Percentiles rank a stretch among this genome's conserved stretches.
Evolutionary conservation across 2,113 vertebrate genomes (phyloP).

Genomic region (Semnornis frantzii): DNA sequence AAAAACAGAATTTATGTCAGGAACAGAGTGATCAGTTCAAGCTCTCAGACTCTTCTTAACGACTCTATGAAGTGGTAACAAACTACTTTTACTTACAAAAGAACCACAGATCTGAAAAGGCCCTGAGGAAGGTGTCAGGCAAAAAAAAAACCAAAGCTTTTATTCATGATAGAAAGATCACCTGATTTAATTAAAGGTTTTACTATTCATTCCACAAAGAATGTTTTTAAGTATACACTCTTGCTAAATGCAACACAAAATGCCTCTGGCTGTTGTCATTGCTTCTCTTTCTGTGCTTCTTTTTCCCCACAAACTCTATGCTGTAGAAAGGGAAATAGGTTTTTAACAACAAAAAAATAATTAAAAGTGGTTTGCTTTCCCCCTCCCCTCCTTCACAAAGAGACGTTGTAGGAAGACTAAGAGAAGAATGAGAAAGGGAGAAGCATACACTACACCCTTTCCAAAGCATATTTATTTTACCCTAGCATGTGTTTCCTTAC

Average conservation of each 20-base stretch:
- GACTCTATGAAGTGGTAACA: not conserved
- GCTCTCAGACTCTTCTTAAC: not conserved
- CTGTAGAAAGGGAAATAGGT: not conserved
- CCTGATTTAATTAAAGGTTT: not conserved
- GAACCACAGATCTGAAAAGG: not conserved
- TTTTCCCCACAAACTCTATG: not conserved
- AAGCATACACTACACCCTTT: not conserved
- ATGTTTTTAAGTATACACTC: not conserved
- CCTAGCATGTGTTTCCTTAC: not conserved
- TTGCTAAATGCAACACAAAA: not conserved
- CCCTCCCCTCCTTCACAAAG: not conserved
- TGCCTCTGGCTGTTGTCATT: not conserved
- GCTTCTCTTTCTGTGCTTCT: not conserved
- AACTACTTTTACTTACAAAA: not conserved
- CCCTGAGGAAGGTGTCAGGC: not conserved
- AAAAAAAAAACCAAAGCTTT: not conserved
- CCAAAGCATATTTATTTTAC: slow-evolving; percentile 15
- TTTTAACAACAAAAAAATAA: not conserved
- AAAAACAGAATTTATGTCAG: not conserved
- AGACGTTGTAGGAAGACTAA: not conserved
- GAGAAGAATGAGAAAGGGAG: not conserved
- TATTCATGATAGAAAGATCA: not conserved
- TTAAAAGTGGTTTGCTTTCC: not conserved
- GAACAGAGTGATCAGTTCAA: not conserved
- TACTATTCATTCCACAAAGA: not conserved